A percentile compares a stretch with the other conserved stretches of the same genome.
phyloP scores from a whole-genome alignment of 2,797 vertebrate genomes.

The Morelia viridis region DNA sequence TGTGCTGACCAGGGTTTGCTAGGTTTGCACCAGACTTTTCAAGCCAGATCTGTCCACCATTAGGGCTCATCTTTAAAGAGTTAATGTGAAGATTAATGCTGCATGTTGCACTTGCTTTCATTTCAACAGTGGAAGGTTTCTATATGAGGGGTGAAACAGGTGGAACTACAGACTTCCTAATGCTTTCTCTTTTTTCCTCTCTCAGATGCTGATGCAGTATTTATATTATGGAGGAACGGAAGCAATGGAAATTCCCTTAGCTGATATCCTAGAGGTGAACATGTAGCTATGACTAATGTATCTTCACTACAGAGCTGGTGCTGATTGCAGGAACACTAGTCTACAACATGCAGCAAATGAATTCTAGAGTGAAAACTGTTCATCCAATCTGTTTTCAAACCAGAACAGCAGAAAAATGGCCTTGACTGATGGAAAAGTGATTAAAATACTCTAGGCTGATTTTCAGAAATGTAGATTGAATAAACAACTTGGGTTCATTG shows the following conservation, averaged over 20 bases:
- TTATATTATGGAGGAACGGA: constrained; percentile 94
- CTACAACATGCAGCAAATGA: neutral
- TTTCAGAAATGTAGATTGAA: neutral
- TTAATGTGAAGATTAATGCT: neutral
- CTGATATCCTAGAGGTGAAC: constrained; percentile 90
- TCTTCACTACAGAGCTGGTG: neutral
- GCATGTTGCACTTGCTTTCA: neutral
- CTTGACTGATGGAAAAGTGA: neutral
- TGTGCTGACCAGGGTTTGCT: neutral
- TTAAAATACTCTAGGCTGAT: neutral
- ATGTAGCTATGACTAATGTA: constrained; percentile 2
- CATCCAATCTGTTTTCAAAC: neutral
- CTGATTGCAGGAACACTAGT: neutral
- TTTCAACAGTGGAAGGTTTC: neutral
- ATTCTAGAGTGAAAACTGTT: neutral
- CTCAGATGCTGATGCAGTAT: constrained; percentile 96
- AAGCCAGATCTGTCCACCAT: neutral
- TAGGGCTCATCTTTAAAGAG: neutral
- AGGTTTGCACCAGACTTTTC: neutral
- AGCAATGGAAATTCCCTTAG: constrained; percentile 83
- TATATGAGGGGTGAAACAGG: neutral
- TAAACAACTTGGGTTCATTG: neutral
- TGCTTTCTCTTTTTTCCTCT: constrained; percentile 37
- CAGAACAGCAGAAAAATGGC: neutral
- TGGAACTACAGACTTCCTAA: neutral